Conservation (phyloP, 2,888 invertebrate genomes). For the Oscheius sp. region DNA sequence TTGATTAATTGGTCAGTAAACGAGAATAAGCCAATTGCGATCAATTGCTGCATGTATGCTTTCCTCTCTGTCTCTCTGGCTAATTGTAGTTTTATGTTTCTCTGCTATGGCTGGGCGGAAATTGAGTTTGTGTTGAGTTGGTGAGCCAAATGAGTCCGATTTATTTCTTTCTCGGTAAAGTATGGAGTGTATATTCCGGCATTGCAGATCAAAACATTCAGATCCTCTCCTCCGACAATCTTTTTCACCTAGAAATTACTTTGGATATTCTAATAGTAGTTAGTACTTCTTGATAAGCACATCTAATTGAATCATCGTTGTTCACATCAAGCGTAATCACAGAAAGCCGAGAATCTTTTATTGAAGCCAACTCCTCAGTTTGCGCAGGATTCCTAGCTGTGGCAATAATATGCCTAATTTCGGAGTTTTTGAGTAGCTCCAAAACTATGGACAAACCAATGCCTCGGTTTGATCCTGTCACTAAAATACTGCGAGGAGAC, state of each 20-base stretch:
- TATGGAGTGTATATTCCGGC: slow-evolving; percentile 3
- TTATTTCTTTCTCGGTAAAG: not conserved
- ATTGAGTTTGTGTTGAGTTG: slow-evolving; percentile 77
- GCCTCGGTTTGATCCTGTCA: slow-evolving; percentile 28
- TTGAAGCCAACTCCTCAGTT: not conserved
- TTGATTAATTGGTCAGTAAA: no score
- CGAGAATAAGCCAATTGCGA: no score
- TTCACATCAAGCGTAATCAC: not conserved
- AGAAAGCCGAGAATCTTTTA: not conserved
- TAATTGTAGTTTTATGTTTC: no score
- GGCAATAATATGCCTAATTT: slow-evolving; percentile 12
- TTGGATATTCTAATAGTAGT: no score
- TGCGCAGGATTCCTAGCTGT: slow-evolving; percentile 5
- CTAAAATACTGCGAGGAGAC: slow-evolving; percentile 15
- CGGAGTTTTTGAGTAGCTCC: slow-evolving; percentile 3
- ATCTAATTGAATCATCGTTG: not conserved
- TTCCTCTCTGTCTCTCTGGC: no score
- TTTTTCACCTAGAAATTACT: not conserved
- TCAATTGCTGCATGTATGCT: no score
- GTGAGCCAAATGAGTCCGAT: not conserved
- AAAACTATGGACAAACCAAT: slow-evolving; percentile 21
- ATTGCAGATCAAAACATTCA: slow-evolving; percentile 16
- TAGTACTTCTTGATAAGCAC: not conserved
- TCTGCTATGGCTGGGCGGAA: no score
- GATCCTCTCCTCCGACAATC: not conserved